Evolutionary conservation across 1,140 invertebrate species (phyloP), one percentile per base, ranked within the genome.

Genomic region (Hylaeus volcanicus): DNA sequence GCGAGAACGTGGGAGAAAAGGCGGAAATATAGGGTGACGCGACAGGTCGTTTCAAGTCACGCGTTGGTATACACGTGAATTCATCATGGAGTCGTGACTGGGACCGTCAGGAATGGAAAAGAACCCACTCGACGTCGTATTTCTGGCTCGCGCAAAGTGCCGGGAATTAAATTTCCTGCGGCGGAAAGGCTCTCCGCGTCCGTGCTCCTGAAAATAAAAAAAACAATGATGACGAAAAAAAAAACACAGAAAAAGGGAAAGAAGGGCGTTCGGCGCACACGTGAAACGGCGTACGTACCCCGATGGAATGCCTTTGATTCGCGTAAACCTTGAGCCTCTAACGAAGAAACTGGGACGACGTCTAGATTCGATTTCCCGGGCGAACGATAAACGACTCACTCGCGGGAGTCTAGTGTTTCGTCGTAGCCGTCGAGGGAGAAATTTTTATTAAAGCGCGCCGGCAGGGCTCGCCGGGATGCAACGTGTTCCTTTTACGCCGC

Each of bases 131-230:
- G 53, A 82, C 80, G 58, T 60, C 53, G 74, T 79, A 79, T 79
- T 82, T 82, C 77, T 72, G 74, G 69, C n/a, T 45, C 15, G 70
- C 48, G 81, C 76, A 82, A 82, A 82, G 76, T 82, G 81, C 51
- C 68, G 76, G 61, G 76, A 82, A 82, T 82, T 72, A 72, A 82
- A 82, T 82, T 82, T 82, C 69, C 75, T 79, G 75, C 69, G 65
- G 53, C 37, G 68, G 68, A 73, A 72, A 66, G 53, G 68, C 66
- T 66, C 60, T 71, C 39, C 45, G 55, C 64, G 56, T 48, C 15
- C 37, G 48, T 26, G 71, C 43, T 55, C 12, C 48, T 69, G 80
- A 60, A 51, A n/a, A 83, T 80, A 80, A 69, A 37, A 81, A 79
- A 72, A 64, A 63, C 66, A 76, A 53, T 73, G 80, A 74, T 75